Evolutionary conservation across 2,797 vertebrate genomes (phyloP).

Genomic region (Notoglanidium macrostoma): DNA sequence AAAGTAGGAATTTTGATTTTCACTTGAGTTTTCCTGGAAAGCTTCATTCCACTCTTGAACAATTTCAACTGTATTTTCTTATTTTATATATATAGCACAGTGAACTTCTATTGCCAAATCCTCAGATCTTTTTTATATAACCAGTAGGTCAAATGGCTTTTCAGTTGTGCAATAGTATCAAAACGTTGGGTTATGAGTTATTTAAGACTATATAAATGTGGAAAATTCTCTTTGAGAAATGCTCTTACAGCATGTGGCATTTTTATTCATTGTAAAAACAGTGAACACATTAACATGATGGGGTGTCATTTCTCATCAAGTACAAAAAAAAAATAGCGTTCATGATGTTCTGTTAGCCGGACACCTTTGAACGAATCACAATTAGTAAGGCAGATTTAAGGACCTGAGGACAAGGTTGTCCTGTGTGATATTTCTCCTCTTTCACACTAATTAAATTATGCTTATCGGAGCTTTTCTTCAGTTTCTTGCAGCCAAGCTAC

Average conservation of each 20-base stretch:
- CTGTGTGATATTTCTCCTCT: slow-evolving; percentile 9
- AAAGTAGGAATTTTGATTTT: not conserved
- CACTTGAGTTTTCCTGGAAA: not conserved
- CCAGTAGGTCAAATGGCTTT: not conserved
- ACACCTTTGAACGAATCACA: not conserved
- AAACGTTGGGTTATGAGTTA: not conserved
- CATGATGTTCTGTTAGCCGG: not conserved
- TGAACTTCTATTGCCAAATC: not conserved
- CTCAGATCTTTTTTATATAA: not conserved
- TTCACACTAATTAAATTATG: slow-evolving; percentile 12
- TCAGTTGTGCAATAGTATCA: not conserved
- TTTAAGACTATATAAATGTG: not conserved
- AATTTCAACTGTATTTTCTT: no score
- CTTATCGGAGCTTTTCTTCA: not conserved
- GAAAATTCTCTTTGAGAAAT: not conserved
- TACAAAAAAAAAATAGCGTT: not conserved
- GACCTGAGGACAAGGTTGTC: slow-evolving; percentile 6
- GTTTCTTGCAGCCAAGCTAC: not conserved
- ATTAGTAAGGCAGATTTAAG: not conserved
- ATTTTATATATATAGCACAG: not conserved
- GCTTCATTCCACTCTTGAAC: not conserved
- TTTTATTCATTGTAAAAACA: slow-evolving; percentile 4
- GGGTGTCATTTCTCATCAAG: not conserved
- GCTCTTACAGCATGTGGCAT: not conserved
- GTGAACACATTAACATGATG: not conserved